Conservation (phyloP, 2,888 invertebrate species). For the Nyleta sp. region DNA sequence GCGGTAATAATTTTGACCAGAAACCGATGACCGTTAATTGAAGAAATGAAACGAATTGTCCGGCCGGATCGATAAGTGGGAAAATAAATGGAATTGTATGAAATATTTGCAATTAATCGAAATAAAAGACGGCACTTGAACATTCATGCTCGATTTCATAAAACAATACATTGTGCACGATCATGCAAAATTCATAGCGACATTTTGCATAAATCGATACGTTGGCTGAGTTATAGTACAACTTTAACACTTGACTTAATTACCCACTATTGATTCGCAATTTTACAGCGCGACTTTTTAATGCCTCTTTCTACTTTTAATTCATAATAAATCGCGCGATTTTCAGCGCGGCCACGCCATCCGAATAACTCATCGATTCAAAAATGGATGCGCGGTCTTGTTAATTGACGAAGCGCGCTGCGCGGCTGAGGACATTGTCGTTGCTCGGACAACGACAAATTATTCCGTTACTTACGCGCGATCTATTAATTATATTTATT, state of each 20-base stretch:
- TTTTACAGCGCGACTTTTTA: constrained; percentile 18
- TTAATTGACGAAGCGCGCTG: constrained; percentile 22
- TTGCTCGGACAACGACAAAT: constrained; percentile 45
- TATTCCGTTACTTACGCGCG: constrained; percentile 32
- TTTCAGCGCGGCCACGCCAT: too few species aligned
- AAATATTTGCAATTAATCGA: background rate
- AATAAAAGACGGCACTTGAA: background rate
- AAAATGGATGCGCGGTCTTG: background rate
- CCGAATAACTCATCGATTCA: too few species aligned
- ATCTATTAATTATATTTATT: constrained; percentile 56
- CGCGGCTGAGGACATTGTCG: constrained; percentile 9
- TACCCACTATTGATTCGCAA: constrained; percentile 40
- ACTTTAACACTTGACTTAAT: constrained; percentile 45
- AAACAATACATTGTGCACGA: constrained; percentile 44
- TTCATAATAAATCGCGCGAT: constrained; percentile 8
- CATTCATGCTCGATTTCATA: constrained; percentile 24
- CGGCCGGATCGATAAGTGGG: too few species aligned
- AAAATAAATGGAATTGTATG: too few species aligned
- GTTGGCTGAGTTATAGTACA: constrained; percentile 28
- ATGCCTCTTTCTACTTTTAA: background rate
- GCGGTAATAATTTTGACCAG: too few species aligned
- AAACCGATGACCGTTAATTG: too few species aligned
- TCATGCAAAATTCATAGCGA: constrained; percentile 44
- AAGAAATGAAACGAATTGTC: too few species aligned
- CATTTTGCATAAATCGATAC: constrained; percentile 51